phyloP scores from a whole-genome alignment of 2,797 vertebrate genomes.

The Cetoscarus ocellatus region DNA sequence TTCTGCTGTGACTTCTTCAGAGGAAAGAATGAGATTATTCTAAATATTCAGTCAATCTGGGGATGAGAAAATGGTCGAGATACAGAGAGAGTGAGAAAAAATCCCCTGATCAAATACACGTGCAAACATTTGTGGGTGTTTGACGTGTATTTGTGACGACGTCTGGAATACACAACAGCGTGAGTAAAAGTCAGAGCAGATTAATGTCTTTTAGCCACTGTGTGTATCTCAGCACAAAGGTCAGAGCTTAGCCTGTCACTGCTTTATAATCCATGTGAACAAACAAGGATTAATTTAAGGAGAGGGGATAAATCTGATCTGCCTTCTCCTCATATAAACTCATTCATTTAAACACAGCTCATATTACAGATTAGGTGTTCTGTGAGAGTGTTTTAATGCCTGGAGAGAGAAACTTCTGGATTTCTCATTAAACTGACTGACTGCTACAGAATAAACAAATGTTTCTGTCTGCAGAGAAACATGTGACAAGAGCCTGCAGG shows the following conservation, averaged over 20 bases:
- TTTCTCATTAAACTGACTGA: slow-evolving; percentile 26
- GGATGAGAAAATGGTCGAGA: too few relatives aligned
- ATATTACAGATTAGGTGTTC: too few relatives aligned
- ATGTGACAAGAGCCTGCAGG: slow-evolving; percentile 17
- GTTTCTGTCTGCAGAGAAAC: slow-evolving; percentile 17
- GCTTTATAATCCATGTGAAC: slow-evolving; percentile 52
- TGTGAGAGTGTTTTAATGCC: not conserved
- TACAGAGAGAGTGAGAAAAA: not conserved
- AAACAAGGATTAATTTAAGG: slow-evolving; percentile 40
- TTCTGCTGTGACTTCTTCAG: not conserved
- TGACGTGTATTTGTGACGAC: slow-evolving; percentile 14
- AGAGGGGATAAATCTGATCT: slow-evolving; percentile 47
- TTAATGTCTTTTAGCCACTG: slow-evolving; percentile 39
- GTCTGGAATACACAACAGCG: slow-evolving; percentile 14
- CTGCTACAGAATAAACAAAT: slow-evolving; percentile 37
- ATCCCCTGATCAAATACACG: not conserved
- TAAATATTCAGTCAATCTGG: not conserved
- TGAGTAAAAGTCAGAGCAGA: slow-evolving; percentile 31
- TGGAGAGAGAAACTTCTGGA: slow-evolving; percentile 3
- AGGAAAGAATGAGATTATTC: not conserved
- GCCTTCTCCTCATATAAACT: slow-evolving; percentile 14
- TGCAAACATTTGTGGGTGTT: slow-evolving; percentile 6
- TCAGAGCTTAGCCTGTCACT: slow-evolving; percentile 44
- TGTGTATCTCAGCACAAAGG: slow-evolving; percentile 36
- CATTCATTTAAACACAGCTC: not conserved